Percentiles rank a stretch among this genome's conserved stretches.
Evolutionary conservation across 2,113 vertebrate species (phyloP).

Genomic region (Phalacrocorax carbo): DNA sequence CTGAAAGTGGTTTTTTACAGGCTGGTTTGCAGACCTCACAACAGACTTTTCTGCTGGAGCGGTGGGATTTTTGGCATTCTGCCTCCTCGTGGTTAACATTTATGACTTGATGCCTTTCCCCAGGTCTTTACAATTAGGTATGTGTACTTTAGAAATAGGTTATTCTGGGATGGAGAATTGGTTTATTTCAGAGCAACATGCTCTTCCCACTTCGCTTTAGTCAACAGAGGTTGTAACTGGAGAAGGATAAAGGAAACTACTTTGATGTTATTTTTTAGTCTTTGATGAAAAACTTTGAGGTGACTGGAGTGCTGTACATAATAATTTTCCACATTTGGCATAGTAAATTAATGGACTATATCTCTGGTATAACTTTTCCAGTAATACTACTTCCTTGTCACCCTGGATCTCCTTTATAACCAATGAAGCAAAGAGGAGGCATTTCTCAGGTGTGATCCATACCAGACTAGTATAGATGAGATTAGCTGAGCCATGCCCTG

Average conservation of each 20-base stretch:
- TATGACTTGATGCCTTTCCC: background rate
- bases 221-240: background rate
- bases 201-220: background rate
- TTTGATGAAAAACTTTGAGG: background rate
- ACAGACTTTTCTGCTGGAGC: background rate
- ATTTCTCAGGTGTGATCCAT: background rate
- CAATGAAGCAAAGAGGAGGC: background rate
- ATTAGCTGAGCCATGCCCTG: background rate
- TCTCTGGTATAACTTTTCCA: background rate
- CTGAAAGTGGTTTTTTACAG: background rate
- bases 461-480: background rate
- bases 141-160: background rate
- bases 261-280: background rate
- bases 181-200: background rate
- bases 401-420: background rate
- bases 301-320: background rate
- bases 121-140: background rate
- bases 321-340: background rate
- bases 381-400: background rate
- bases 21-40: background rate
- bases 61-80: background rate
- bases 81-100: background rate
- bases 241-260: background rate
- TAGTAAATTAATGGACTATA: background rate
- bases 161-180: background rate